Conservation (phyloP, 2,797 vertebrate species). For the Phataginus tricuspis region DNA sequence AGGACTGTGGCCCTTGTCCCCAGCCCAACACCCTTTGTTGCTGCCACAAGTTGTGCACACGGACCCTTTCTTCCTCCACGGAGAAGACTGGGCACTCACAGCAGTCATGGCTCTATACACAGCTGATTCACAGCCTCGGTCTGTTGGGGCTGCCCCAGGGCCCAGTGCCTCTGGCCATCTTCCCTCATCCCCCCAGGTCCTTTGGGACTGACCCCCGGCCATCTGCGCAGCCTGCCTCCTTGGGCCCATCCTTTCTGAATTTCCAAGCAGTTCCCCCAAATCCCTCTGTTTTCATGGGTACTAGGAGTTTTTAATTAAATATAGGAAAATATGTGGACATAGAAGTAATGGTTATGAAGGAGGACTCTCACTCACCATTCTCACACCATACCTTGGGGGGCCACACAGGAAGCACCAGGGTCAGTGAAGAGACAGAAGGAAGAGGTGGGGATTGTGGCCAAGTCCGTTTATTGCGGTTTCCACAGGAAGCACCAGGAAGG, state of each 20-base stretch:
- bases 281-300: neutral
- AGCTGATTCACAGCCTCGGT: neutral
- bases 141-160: accelerated
- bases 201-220: neutral
- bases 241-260: neutral
- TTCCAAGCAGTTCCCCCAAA: neutral
- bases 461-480: neutral
- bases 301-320: neutral
- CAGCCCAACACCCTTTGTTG: no score
- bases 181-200: neutral
- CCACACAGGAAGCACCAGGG: accelerated
- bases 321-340: no score
- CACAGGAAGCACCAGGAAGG: neutral
- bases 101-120: accelerated
- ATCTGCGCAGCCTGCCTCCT: neutral
- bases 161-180: neutral
- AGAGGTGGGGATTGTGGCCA: neutral
- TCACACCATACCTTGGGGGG: neutral
- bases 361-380: neutral
- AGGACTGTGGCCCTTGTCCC: neutral
- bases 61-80: neutral
- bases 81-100: accelerated
- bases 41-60: neutral
- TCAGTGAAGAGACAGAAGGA: neutral
- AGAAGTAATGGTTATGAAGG: neutral